Conservation (phyloP, 1,140 invertebrate species). For the Calliopsis andreniformis region DNA sequence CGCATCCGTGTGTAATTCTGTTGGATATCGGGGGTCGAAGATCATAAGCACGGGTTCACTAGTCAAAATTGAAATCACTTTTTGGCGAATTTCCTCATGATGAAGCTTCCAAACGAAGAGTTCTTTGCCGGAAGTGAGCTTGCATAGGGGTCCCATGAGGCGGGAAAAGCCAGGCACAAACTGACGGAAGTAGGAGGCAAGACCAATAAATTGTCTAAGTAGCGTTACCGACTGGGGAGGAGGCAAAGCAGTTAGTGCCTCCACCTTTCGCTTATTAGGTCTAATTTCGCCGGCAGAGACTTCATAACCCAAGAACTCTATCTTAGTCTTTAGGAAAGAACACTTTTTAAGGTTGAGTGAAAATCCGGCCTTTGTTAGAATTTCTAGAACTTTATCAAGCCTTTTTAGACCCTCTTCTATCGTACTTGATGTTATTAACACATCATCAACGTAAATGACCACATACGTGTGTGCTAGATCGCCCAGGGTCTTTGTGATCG, state of each 20-base stretch:
- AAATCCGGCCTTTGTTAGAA: slow-evolving; percentile 42
- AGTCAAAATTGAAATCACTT: too few relatives aligned
- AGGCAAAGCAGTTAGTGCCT: slow-evolving; percentile 49
- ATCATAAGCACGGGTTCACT: too few relatives aligned
- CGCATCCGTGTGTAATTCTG: too few relatives aligned
- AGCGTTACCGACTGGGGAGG: slow-evolving; percentile 61
- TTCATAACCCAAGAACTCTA: slow-evolving; percentile 68
- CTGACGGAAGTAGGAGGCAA: slow-evolving; percentile 68
- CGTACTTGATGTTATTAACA: slow-evolving; percentile 39
- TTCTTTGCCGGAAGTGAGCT: background rate
- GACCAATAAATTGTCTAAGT: slow-evolving; percentile 62
- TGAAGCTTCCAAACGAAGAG: background rate
- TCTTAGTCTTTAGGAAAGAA: slow-evolving; percentile 61
- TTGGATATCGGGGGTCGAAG: too few relatives aligned
- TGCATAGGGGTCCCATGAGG: slow-evolving; percentile 57
- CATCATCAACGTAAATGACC: slow-evolving; percentile 51
- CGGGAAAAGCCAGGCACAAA: slow-evolving; percentile 67
- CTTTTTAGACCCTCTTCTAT: slow-evolving; percentile 57
- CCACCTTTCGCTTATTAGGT: slow-evolving; percentile 50
- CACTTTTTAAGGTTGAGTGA: slow-evolving; percentile 64
- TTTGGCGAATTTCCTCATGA: background rate
- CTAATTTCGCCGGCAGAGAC: slow-evolving; percentile 44
- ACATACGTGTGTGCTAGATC: slow-evolving; percentile 16
- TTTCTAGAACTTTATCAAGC: slow-evolving; percentile 53
- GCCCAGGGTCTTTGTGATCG: slow-evolving; percentile 29